Conservation (phyloP, 1,140 invertebrate species). For the Drosophila santomea region DNA sequence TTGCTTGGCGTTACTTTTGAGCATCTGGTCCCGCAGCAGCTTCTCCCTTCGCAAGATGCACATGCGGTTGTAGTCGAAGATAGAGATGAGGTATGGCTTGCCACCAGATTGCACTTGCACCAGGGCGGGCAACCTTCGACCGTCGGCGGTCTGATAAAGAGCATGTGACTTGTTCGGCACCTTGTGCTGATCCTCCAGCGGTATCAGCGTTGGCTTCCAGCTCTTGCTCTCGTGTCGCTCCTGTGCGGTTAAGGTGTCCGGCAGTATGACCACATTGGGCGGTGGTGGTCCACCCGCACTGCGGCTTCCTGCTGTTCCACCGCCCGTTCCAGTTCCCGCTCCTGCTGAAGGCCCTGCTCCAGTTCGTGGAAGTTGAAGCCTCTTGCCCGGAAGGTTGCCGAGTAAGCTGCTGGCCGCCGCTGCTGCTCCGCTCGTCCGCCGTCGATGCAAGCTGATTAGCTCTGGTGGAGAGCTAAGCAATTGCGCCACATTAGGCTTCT, state of each 20-base stretch:
- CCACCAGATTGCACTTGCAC: constrained; percentile 88
- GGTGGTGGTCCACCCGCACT: constrained; percentile 11
- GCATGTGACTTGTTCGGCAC: constrained; percentile 85
- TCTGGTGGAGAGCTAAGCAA: constrained; percentile 76
- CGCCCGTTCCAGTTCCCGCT: constrained; percentile 33
- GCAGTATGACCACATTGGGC: constrained; percentile 77
- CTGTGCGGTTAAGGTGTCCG: constrained; percentile 72
- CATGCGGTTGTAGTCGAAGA: constrained; percentile 90
- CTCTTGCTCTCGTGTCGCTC: constrained; percentile 86
- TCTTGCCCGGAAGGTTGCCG: constrained; percentile 35
- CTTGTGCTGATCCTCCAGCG: constrained; percentile 86
- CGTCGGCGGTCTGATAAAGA: constrained; percentile 86
- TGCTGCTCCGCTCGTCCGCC: constrained; percentile 41
- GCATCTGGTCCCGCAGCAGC: constrained; percentile 86
- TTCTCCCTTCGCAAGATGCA: constrained; percentile 88
- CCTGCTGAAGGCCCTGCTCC: constrained; percentile 3
- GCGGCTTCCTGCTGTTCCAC: constrained; percentile 79
- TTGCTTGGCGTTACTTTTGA: constrained; percentile 76
- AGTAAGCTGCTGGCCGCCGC: constrained; percentile 16
- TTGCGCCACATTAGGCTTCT: constrained; percentile 49
- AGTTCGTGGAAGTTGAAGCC: constrained; percentile 44
- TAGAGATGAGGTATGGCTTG: constrained; percentile 88
- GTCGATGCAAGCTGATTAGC: constrained; percentile 69
- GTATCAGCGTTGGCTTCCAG: constrained; percentile 89
- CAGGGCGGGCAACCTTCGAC: constrained; percentile 86